These are phyloP conservation scores for Dendrolimus houi DNA, from an alignment of 2,888 invertebrate species.

Conservation along the genomic window DNA sequence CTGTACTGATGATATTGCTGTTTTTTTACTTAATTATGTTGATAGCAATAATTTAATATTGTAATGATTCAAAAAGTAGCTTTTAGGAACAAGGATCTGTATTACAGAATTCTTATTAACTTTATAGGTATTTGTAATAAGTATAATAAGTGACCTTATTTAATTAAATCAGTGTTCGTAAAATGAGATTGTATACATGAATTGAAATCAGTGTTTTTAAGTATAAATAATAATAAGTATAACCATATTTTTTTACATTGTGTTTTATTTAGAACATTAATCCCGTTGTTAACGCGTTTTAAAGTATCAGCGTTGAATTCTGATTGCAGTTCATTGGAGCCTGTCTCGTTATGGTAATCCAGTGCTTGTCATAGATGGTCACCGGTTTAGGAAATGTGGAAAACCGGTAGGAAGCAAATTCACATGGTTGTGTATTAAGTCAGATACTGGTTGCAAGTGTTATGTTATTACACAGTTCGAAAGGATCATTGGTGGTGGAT, in stretches of 20 bases:
- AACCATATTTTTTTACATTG: background rate
- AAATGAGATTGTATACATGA: background rate
- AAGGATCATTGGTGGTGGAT: slow-evolving; percentile 31
- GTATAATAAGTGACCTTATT: background rate
- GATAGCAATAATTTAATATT: too few species aligned
- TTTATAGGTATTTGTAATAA: too few species aligned
- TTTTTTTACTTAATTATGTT: too few species aligned
- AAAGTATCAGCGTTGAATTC: slow-evolving; percentile 18
- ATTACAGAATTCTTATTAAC: background rate
- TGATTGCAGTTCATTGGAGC: slow-evolving; percentile 53
- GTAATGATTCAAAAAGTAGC: background rate
- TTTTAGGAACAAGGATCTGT: background rate
- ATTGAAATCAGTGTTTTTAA: too few species aligned
- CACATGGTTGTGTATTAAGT: slow-evolving; percentile 60
- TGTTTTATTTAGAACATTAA: background rate
- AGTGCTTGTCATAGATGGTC: slow-evolving; percentile 45
- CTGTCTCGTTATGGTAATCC: slow-evolving; percentile 53
- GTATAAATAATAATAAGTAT: background rate
- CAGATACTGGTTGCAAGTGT: slow-evolving; percentile 51
- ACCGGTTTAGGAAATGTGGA: slow-evolving; percentile 41
- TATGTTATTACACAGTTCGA: slow-evolving; percentile 38
- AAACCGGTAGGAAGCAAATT: slow-evolving; percentile 15
- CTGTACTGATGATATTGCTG: too few species aligned
- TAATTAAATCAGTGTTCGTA: slow-evolving; percentile 3
- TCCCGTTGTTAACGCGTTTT: background rate